phyloP scores from a whole-genome alignment of 2,888 invertebrate genomes.

The Agrilus mali region DNA sequence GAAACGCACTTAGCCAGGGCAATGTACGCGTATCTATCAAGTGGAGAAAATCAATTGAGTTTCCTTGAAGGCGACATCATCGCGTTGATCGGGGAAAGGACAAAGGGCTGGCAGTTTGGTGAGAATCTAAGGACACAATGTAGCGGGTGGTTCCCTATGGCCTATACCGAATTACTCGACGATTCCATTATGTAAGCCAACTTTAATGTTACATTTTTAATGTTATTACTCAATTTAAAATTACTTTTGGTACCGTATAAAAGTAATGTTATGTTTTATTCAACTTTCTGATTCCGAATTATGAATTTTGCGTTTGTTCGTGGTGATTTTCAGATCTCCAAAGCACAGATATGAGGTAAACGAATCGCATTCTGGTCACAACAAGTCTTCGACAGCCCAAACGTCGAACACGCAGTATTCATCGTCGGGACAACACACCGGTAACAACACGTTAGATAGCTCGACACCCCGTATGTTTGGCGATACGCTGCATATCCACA shows the following conservation, averaged over 20 bases:
- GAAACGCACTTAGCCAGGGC: conserved; percentile 73
- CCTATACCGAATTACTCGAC: conserved; percentile 77
- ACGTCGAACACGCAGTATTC: conserved; percentile 34
- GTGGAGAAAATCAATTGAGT: conserved; percentile 82
- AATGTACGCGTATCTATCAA: conserved; percentile 78
- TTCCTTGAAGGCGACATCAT: conserved; percentile 86
- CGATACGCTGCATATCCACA: conserved; percentile 45
- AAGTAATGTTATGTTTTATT: too few relatives aligned
- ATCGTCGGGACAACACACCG: conserved; percentile 31
- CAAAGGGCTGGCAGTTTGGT: conserved; percentile 96
- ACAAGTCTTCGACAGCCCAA: conserved; percentile 25
- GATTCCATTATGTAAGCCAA: conserved; percentile 47
- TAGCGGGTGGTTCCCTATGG: conserved; percentile 90
- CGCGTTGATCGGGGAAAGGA: conserved; percentile 76
- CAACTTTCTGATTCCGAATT: too few relatives aligned
- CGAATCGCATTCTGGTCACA: conserved; percentile 33
- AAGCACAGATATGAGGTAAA: conserved; percentile 13
- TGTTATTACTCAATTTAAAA: too few relatives aligned
- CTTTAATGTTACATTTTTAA: conserved; percentile 9
- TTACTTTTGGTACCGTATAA: too few relatives aligned
- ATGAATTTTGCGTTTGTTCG: too few relatives aligned
- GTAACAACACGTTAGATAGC: conserved; percentile 35
- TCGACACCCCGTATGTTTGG: conserved; percentile 62
- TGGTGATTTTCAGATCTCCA: conserved; percentile 10
- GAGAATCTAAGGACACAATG: conserved; percentile 84